Evolutionary conservation across 2,888 invertebrate genomes (phyloP).

Genomic region (Polyommatus icarus): DNA sequence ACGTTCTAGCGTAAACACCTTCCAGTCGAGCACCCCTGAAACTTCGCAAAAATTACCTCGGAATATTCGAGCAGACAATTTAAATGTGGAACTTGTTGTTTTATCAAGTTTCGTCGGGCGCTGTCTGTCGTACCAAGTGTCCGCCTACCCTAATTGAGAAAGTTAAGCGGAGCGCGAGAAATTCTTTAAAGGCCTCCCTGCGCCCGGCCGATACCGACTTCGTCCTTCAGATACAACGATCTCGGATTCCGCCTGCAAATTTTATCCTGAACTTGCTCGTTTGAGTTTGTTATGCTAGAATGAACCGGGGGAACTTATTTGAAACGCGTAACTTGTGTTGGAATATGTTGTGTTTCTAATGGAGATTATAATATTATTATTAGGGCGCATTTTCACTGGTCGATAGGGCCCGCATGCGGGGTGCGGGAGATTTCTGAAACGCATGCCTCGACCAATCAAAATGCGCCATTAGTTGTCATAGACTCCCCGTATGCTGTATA

Average conservation of each 20-base stretch:
- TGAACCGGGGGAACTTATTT: slow-evolving; percentile 10
- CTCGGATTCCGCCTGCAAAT: slow-evolving; percentile 34
- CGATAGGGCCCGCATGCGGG: too few species aligned
- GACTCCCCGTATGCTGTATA: too few species aligned
- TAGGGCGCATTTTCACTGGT: too few species aligned
- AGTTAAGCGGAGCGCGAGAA: slow-evolving; percentile 45
- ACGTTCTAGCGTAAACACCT: background rate
- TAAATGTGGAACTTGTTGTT: slow-evolving; percentile 39
- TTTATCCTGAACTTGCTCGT: slow-evolving; percentile 31
- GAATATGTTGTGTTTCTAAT: background rate
- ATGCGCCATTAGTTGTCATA: too few species aligned
- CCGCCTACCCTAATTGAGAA: slow-evolving; percentile 45
- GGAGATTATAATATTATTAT: background rate
- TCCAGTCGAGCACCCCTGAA: background rate
- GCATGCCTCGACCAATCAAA: too few species aligned
- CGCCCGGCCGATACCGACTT: slow-evolving; percentile 41
- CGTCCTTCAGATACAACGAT: slow-evolving; percentile 37
- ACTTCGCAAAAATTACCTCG: background rate
- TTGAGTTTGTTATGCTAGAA: slow-evolving; percentile 29
- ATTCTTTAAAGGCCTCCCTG: slow-evolving; percentile 44
- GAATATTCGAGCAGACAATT: slow-evolving; percentile 39
- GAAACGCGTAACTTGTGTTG: background rate
- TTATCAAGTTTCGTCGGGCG: slow-evolving; percentile 36
- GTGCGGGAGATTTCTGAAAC: too few species aligned
- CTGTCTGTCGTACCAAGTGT: slow-evolving; percentile 36